phyloP scores from a whole-genome alignment of 2,797 vertebrate species.

The Clamator glandarius region DNA sequence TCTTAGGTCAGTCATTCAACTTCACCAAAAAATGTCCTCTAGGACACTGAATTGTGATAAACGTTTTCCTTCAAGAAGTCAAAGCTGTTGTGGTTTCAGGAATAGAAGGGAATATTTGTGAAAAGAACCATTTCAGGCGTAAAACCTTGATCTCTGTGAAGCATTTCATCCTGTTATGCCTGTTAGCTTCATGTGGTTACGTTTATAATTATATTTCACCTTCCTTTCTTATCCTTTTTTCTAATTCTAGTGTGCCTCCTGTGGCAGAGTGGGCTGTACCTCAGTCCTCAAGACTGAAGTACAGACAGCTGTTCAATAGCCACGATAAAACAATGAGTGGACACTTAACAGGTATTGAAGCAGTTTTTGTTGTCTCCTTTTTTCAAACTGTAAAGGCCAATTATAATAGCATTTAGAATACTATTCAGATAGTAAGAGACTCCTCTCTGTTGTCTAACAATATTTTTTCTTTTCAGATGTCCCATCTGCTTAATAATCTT shows the following conservation, averaged over 20 bases:
- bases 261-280: slow-evolving; percentile 93
- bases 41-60: background rate
- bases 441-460: background rate
- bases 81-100: background rate
- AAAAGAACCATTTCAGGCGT: background rate
- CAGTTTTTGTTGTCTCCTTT: background rate
- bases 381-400: background rate
- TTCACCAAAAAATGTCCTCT: background rate
- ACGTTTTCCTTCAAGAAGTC: background rate
- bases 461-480: background rate
- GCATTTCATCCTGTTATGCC: background rate
- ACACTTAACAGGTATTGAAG: slow-evolving; percentile 90
- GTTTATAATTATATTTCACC: background rate
- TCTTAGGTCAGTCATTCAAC: background rate
- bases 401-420: background rate
- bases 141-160: background rate
- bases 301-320: slow-evolving; percentile 97
- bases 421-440: background rate
- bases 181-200: background rate
- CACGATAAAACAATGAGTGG: slow-evolving; percentile 99
- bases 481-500: background rate
- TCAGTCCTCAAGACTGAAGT: slow-evolving; percentile 95
- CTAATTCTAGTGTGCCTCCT: slow-evolving; percentile 77
- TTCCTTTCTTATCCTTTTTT: background rate
- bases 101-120: background rate